Base-by-base conservation (phyloP, 37 sponge, comb jelly and placozoan species). In the Oopsacas minuta region DNA sequence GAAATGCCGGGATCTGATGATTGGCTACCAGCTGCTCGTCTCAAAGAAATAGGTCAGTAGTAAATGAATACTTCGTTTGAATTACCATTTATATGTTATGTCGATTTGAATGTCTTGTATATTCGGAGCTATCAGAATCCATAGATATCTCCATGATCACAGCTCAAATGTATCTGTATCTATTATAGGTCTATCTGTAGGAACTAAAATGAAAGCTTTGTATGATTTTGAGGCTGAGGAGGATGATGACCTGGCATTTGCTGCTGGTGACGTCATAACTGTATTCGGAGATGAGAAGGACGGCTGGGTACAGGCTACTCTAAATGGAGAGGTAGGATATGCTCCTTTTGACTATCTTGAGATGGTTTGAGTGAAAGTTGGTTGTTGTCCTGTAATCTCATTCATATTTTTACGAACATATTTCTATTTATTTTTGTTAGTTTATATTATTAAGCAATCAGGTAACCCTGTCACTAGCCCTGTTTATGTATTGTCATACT, bases 181-280 rank as follows among this genome's bases (percentile, higher is more conserved):
- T n/a, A n/a, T n/a, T n/a, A 46, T 22, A 46, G 17, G 51, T 22
- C 17, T 46, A 46, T 46, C 17, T 46, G 12, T 46, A 61, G 85
- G 37, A 0, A 92, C 84, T 84, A 91, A 91, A 38, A 94, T 95
- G 28, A 53, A 92, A 22, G 99, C 99, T 0, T 81, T 95, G 35
- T 98, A 92, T 83, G 96, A 98, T 88, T 98, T 98, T 84, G 89
- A 91, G 17, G 99, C 99, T 34, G 99, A 92, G 32, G 99, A 98
- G 83, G 96, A 95, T 83, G 95, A 98, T 88, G 99, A 98, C 85
- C 87, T 98, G 37, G 86, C 94, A 34, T 98, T 98, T 52, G 90
- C 93, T 82, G 94, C 96, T 53, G 99, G 99, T 32, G 96, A 98
- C 81, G 86, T 97, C 37, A 91, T 94, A 37, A 88, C 83, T 25